Evolutionary conservation across 1,140 invertebrate genomes (phyloP).

Genomic region (Plutomurus gul): DNA sequence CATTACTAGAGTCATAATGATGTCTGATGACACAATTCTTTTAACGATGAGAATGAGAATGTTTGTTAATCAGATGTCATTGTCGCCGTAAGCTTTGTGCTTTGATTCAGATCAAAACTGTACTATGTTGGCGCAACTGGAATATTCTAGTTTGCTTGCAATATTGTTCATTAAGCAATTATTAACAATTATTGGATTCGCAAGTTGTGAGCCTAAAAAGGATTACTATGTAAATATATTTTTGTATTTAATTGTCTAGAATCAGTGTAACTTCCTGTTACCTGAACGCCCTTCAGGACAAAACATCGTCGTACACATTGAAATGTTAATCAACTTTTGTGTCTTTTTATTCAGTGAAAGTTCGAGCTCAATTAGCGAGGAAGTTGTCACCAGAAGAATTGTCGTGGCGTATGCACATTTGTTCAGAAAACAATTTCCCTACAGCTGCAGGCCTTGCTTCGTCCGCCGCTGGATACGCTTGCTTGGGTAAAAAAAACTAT

Average conservation of each 20-base stretch:
- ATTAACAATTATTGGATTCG: too few relatives aligned
- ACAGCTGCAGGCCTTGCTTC: slow-evolving; percentile 97
- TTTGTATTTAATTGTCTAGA: too few relatives aligned
- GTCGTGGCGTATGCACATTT: slow-evolving; percentile 81
- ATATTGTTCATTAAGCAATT: too few relatives aligned
- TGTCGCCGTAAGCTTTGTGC: too few relatives aligned
- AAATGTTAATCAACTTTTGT: background rate
- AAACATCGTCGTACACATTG: background rate
- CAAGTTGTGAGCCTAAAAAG: too few relatives aligned
- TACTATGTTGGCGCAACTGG: background rate
- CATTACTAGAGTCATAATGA: too few relatives aligned
- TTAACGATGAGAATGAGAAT: background rate
- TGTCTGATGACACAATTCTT: background rate
- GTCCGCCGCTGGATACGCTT: slow-evolving; percentile 97
- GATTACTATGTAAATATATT: too few relatives aligned
- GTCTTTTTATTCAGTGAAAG: slow-evolving; percentile 41
- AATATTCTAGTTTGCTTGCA: too few relatives aligned
- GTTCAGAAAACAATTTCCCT: slow-evolving; percentile 97
- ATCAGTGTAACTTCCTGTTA: too few relatives aligned
- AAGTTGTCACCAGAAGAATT: slow-evolving; percentile 57
- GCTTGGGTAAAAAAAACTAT: slow-evolving; percentile 64
- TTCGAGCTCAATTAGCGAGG: slow-evolving; percentile 57
- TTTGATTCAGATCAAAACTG: background rate
- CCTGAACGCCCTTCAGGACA: too few relatives aligned
- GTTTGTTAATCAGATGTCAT: too few relatives aligned